These are phyloP conservation scores for Intellagama lesueurii DNA, from an alignment of 2,797 vertebrate species.

Conservation along the genomic window DNA sequence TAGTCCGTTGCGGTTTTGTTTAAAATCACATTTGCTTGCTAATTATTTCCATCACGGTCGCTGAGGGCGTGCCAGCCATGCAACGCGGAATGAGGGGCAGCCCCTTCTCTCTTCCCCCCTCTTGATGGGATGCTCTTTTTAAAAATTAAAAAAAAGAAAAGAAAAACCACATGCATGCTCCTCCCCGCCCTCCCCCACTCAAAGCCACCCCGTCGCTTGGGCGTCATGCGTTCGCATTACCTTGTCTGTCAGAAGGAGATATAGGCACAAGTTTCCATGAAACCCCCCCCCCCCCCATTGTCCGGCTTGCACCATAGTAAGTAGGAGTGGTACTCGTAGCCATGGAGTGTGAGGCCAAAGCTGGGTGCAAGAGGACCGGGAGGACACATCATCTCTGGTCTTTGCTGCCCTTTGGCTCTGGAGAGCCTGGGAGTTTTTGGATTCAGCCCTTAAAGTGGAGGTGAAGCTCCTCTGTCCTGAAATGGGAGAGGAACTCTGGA, in stretches of 20 bases:
- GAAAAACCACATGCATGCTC: not conserved
- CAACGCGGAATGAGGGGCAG: not conserved
- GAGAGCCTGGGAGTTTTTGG: not conserved
- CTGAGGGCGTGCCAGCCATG: not conserved
- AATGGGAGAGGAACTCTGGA: not conserved
- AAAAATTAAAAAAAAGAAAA: not conserved
- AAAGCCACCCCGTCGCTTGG: not conserved
- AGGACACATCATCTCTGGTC: no score
- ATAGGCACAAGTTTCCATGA: slow-evolving; percentile 26
- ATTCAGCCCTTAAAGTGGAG: slow-evolving; percentile 9
- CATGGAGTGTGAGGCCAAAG: not conserved
- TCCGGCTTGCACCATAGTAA: slow-evolving; percentile 31
- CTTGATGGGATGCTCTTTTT: not conserved
- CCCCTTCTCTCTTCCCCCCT: not conserved
- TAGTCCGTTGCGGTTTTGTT: not conserved
- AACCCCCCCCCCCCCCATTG: not conserved
- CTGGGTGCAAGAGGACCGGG: not conserved
- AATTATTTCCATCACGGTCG: slow-evolving; percentile 18
- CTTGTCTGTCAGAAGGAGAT: not conserved
- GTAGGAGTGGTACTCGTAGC: not conserved
- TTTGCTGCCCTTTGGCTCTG: not conserved
- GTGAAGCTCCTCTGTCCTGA: not conserved
- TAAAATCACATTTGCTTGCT: slow-evolving; percentile 1
- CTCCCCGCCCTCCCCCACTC: not conserved
- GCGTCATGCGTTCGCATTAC: not conserved